phyloP scores from a whole-genome alignment of 2,797 vertebrate genomes.

The Amblyraja radiata region DNA sequence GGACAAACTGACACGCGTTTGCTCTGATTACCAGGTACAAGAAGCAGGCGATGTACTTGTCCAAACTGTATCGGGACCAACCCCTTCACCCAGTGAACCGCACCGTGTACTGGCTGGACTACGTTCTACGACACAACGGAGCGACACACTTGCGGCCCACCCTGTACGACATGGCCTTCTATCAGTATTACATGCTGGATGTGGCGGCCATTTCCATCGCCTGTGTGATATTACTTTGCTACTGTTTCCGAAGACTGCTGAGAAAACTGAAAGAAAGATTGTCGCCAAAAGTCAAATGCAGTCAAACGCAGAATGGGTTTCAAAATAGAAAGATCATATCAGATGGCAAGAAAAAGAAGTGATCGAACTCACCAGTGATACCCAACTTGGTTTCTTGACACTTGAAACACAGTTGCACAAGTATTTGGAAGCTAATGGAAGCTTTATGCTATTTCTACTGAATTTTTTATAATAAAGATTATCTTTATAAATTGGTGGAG shows the following conservation, averaged over 20 bases:
- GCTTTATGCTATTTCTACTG: conserved; percentile 32
- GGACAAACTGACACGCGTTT: neutral
- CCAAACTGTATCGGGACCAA: conserved; percentile 9
- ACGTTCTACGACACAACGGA: conserved; percentile 15
- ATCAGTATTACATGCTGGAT: conserved; percentile 34
- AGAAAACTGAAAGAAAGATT: neutral
- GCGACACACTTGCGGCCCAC: conserved; percentile 24
- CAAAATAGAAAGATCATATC: neutral
- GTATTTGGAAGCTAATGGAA: neutral
- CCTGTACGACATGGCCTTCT: conserved; percentile 21
- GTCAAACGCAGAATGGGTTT: conserved; percentile 2
- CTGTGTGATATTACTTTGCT: neutral
- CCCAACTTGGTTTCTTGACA: neutral
- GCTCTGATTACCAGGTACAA: conserved; percentile 16
- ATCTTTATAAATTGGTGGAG: conserved; percentile 20
- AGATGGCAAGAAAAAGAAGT: neutral
- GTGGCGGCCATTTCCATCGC: neutral
- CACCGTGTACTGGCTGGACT: neutral
- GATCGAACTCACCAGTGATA: neutral
- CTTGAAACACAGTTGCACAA: conserved; percentile 3
- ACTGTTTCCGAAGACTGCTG: neutral
- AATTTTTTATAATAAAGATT: conserved; percentile 9
- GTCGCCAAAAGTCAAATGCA: neutral
- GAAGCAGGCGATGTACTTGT: conserved; percentile 2
- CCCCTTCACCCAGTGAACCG: conserved; percentile 30